phyloP scores from a whole-genome alignment of 1,140 invertebrate species.

The Solenopsis invicta region DNA sequence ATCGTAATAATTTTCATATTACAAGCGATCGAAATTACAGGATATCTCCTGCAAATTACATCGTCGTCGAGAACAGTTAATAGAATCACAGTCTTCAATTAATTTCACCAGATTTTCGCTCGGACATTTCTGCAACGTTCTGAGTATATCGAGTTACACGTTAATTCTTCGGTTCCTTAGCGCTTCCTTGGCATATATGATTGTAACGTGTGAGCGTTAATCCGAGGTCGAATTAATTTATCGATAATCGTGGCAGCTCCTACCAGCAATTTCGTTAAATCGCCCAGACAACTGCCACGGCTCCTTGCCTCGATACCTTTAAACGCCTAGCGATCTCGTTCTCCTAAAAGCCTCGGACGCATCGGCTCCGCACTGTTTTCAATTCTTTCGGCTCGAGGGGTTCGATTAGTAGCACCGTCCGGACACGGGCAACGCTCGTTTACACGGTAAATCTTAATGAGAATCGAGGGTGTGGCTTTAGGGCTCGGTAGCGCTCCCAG shows the following conservation, averaged over 20 bases:
- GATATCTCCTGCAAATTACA: neutral
- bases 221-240: slow-evolving; percentile 11
- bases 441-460: slow-evolving; percentile 77
- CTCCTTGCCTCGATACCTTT: slow-evolving; percentile 1
- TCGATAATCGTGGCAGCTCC: slow-evolving; percentile 16
- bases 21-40: neutral
- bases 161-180: neutral
- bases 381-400: slow-evolving; percentile 68
- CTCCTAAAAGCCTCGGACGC: slow-evolving; percentile 54
- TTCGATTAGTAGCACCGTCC: slow-evolving; percentile 59
- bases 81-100: neutral
- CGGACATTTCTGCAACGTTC: neutral
- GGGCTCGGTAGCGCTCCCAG: slow-evolving; percentile 65
- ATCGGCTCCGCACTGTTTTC: slow-evolving; percentile 60
- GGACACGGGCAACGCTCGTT: slow-evolving; percentile 71
- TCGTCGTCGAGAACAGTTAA: neutral
- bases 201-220: neutral
- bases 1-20: neutral
- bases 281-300: slow-evolving; percentile 28
- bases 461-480: slow-evolving; percentile 76
- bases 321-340: slow-evolving; percentile 51
- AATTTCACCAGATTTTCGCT: neutral
- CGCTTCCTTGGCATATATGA: neutral
- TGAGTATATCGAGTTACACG: neutral
- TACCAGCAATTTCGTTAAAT: slow-evolving; percentile 51